phyloP scores from a whole-genome alignment of 2,888 invertebrate genomes.

The Oscheius onirici region DNA sequence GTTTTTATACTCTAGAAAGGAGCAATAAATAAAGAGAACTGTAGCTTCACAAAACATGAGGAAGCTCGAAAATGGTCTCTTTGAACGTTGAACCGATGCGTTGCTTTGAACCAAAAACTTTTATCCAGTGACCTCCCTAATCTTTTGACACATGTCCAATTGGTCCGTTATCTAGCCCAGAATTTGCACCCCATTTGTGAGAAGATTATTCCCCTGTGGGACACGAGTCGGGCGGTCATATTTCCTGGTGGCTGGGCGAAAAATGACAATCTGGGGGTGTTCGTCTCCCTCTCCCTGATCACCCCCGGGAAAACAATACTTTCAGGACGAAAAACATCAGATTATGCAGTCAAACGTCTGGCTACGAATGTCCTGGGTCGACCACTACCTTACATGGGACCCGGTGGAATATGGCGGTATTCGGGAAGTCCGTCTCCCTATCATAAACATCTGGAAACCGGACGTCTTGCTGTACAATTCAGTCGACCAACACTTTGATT shows the following conservation, averaged over 20 bases:
- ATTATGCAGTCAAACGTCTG: slow-evolving; percentile 97
- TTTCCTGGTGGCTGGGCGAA: slow-evolving; percentile 23
- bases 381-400: slow-evolving; percentile 97
- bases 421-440: slow-evolving; percentile 84
- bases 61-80: too few species aligned
- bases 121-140: too few species aligned
- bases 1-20: too few species aligned
- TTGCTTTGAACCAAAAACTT: too few species aligned
- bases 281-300: slow-evolving; percentile 9
- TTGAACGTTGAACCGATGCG: too few species aligned
- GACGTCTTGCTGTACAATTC: slow-evolving; percentile 99
- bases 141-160: too few species aligned
- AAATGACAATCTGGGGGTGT: slow-evolving; percentile 24
- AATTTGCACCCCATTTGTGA: slow-evolving; percentile 22
- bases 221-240: slow-evolving; percentile 11
- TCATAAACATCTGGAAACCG: slow-evolving; percentile 96
- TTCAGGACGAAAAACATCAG: slow-evolving; percentile 99
- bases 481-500: slow-evolving; percentile 75
- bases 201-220: slow-evolving; percentile 13
- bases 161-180: not conserved
- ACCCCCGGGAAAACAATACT: slow-evolving; percentile 56
- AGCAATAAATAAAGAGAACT: too few species aligned
- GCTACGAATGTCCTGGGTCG: slow-evolving; percentile 99
- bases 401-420: slow-evolving; percentile 79
- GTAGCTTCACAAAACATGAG: too few species aligned